phyloP scores from a whole-genome alignment of 2,797 vertebrate genomes.

The Clamator glandarius region DNA sequence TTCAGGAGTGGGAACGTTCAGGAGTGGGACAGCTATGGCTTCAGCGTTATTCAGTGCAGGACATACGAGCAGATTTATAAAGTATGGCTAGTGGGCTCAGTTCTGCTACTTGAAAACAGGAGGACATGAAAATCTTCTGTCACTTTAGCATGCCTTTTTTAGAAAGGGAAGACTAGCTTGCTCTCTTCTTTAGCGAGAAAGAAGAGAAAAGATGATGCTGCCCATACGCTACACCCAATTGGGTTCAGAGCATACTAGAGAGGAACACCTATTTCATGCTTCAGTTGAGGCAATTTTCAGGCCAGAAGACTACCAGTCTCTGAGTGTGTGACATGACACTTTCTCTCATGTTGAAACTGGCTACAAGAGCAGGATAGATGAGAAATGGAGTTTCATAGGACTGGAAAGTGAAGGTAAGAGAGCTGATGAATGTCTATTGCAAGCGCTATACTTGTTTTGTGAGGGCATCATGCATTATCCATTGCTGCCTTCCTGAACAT shows the following conservation, averaged over 20 bases:
- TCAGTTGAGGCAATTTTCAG: neutral
- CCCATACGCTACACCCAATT: neutral
- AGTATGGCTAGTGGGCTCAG: neutral
- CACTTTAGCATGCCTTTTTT: neutral
- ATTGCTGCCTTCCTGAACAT: fast-evolving
- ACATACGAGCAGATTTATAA: fast-evolving
- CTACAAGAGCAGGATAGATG: neutral
- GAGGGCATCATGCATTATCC: fast-evolving
- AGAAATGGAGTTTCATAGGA: neutral
- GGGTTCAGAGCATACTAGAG: neutral
- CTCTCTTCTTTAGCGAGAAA: neutral
- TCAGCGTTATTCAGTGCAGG: fast-evolving
- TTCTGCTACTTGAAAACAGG: neutral
- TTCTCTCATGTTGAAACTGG: neutral
- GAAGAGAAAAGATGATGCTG: neutral
- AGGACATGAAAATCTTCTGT: neutral
- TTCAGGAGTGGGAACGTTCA: neutral
- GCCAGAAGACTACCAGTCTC: neutral
- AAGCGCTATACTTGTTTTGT: neutral
- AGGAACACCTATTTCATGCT: neutral
- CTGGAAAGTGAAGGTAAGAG: neutral
- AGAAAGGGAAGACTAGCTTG: neutral
- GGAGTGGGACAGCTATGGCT: neutral
- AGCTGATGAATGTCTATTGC: neutral
- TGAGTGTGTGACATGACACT: fast-evolving